These are phyloP conservation scores for Atrina japonica DNA, from an alignment of 2,888 invertebrate species.

Conservation along the genomic window DNA sequence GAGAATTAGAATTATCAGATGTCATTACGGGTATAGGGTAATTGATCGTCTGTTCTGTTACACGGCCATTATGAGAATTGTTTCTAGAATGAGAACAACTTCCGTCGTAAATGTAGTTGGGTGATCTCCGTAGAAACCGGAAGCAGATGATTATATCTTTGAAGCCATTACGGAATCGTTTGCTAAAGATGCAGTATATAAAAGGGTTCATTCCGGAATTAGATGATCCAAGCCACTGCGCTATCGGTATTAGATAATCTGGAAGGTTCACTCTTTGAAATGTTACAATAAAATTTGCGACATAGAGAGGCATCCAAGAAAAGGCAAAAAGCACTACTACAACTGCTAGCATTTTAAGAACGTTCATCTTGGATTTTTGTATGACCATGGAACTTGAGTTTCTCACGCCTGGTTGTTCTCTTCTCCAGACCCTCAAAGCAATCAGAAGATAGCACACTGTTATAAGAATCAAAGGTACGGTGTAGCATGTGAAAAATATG, in stretches of 20 bases:
- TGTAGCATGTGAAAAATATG: slow-evolving; percentile 93
- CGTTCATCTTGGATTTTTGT: slow-evolving; percentile 95
- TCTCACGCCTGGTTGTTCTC: slow-evolving; percentile 94
- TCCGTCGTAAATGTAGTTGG: no score
- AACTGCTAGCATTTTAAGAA: slow-evolving; percentile 95
- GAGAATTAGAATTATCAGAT: no score
- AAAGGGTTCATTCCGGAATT: slow-evolving; percentile 98
- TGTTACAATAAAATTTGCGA: slow-evolving; percentile 88
- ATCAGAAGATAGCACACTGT: slow-evolving; percentile 95
- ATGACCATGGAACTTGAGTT: slow-evolving; percentile 80
- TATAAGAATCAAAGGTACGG: slow-evolving; percentile 93
- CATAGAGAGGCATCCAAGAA: slow-evolving; percentile 95
- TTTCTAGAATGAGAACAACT: no score
- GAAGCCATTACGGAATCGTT: slow-evolving; percentile 94
- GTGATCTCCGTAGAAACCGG: no score
- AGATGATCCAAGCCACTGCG: slow-evolving; percentile 96
- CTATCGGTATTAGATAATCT: slow-evolving; percentile 89
- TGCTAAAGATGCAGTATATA: slow-evolving; percentile 96
- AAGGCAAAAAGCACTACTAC: slow-evolving; percentile 96
- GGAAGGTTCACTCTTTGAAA: slow-evolving; percentile 83
- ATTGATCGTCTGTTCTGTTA: no score
- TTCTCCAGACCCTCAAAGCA: slow-evolving; percentile 93
- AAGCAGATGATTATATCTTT: no score
- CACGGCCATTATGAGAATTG: no score
- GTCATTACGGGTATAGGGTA: no score